Evolutionary conservation across 2,113 vertebrate species (phyloP).

Genomic region (Psilopsiagon aurifrons): DNA sequence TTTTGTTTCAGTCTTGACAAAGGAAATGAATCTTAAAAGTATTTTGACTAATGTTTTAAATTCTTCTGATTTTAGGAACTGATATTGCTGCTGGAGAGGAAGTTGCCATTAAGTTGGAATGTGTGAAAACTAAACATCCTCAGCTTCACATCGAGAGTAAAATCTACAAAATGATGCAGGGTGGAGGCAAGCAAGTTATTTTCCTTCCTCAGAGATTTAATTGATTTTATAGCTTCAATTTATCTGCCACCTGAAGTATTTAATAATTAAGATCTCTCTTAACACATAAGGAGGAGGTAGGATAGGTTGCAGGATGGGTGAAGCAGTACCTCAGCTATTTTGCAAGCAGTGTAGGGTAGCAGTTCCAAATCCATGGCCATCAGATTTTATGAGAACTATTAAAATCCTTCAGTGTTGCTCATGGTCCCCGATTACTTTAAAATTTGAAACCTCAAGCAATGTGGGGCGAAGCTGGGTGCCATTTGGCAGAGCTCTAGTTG

Average conservation of each 20-base stretch:
- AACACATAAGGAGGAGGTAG: background rate
- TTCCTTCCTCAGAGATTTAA: background rate
- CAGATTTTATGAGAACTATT: background rate
- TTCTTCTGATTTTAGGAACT: constrained; percentile 80
- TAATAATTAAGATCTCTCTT: background rate
- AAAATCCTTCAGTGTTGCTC: background rate
- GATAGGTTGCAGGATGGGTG: background rate
- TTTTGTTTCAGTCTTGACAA: background rate
- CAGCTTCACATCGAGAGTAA: constrained; percentile 99
- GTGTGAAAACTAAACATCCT: constrained; percentile 97
- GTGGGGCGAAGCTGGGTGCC: background rate
- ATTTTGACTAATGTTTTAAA: background rate
- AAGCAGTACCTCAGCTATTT: background rate
- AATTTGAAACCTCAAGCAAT: background rate
- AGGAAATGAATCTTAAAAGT: background rate
- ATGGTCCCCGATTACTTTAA: background rate
- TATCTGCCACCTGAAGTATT: background rate
- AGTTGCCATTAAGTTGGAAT: constrained; percentile 96
- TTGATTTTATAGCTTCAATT: background rate
- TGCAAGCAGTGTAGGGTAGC: background rate
- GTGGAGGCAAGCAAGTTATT: constrained; percentile 82
- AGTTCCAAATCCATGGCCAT: background rate
- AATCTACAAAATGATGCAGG: constrained; percentile 99
- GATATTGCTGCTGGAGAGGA: constrained; percentile 95
- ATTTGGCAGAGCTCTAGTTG: background rate